A percentile compares a stretch with the other conserved stretches of the same genome.
phyloP scores from a whole-genome alignment of 1,140 invertebrate species.

The Drosophila kohkoa region DNA sequence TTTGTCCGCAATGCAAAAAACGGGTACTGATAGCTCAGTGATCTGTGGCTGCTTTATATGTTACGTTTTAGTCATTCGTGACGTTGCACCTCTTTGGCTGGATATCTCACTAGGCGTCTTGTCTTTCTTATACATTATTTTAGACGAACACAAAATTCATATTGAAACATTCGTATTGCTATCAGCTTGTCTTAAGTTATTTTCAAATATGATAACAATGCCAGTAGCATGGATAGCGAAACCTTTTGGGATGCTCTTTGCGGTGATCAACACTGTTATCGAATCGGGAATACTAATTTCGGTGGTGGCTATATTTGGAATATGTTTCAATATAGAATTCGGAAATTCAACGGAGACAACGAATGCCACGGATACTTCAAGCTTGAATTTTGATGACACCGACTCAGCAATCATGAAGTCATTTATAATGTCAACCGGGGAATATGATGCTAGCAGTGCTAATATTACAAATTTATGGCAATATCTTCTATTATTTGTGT shows the following conservation, averaged over 20 bases:
- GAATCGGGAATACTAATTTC: neutral
- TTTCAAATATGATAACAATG: neutral
- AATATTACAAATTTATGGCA: neutral
- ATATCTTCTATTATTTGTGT: neutral
- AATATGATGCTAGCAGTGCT: slow-evolving; percentile 2
- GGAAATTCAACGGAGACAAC: neutral
- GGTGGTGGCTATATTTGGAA: neutral
- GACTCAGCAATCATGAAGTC: neutral
- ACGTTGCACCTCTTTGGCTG: neutral
- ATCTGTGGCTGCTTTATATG: too few relatives aligned
- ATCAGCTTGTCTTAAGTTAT: neutral
- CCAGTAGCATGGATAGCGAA: neutral
- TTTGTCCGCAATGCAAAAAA: too few relatives aligned
- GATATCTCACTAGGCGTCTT: neutral
- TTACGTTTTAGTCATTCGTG: too few relatives aligned
- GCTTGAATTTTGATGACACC: neutral
- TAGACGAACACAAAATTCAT: neutral
- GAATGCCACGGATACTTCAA: neutral
- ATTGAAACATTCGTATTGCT: neutral
- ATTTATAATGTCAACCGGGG: slow-evolving; percentile 3
- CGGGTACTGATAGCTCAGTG: too few relatives aligned
- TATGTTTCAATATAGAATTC: slow-evolving; percentile 3
- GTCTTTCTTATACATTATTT: neutral
- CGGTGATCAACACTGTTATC: neutral
- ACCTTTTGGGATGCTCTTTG: neutral